These are phyloP conservation scores for Molossus alvarezi DNA, from an alignment of 2,797 vertebrate genomes.

Conservation along the genomic window DNA sequence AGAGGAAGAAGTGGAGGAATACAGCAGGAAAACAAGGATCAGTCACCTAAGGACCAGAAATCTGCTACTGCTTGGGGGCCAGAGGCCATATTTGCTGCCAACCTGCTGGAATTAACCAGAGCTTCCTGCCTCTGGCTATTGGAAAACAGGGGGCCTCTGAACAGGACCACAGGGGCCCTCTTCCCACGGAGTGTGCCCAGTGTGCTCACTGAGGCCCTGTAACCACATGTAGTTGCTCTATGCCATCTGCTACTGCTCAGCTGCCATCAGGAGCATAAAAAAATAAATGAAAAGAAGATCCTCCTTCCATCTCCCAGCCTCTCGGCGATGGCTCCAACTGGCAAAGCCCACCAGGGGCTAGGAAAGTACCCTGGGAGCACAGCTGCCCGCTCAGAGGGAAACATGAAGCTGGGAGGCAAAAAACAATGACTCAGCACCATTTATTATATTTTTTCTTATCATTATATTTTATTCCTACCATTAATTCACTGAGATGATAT, in stretches of 20 bases:
- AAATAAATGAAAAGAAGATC: neutral
- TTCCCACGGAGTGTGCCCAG: neutral
- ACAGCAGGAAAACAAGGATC: neutral
- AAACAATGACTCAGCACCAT: neutral
- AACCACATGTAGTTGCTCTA: neutral
- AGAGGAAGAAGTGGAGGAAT: neutral
- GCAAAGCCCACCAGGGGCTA: neutral
- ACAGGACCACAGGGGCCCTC: neutral
- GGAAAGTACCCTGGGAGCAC: neutral
- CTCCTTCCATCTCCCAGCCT: neutral
- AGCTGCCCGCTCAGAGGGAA: neutral
- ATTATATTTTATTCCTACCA: constrained; percentile 46
- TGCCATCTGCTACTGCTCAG: neutral
- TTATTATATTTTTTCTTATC: constrained; percentile 54
- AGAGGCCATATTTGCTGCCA: neutral
- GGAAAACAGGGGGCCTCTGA: neutral
- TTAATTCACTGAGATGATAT: constrained; percentile 72
- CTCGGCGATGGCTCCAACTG: neutral
- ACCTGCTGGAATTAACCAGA: neutral
- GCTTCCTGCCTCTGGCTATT: neutral
- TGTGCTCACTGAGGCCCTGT: neutral
- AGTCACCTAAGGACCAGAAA: neutral
- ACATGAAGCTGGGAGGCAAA: neutral
- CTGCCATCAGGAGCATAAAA: neutral
- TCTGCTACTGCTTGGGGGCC: neutral